Conservation (phyloP, 2,888 invertebrate species). For the Cremastinae sp. region DNA sequence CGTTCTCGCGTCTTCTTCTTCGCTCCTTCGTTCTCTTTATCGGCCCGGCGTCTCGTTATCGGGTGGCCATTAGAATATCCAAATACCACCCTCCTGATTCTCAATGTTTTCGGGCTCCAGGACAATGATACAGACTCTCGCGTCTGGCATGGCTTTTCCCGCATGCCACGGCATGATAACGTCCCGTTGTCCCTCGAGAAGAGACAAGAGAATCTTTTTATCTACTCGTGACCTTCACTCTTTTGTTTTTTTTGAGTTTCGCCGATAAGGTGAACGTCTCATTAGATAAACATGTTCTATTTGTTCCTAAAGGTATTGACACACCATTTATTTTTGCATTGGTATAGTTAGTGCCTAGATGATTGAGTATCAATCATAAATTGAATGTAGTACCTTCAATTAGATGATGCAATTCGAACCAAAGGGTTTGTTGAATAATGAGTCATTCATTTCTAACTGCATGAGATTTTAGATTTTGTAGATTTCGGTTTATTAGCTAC, state of each 20-base stretch:
- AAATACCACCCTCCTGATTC: conserved; percentile 78
- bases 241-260: conserved; percentile 28
- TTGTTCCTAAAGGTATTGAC: too few species aligned
- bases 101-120: conserved; percentile 40
- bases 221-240: not conserved
- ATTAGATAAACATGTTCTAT: too few species aligned
- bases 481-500: too few species aligned
- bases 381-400: too few species aligned
- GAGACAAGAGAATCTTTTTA: conserved; percentile 33
- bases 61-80: conserved; percentile 80
- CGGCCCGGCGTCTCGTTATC: conserved; percentile 79
- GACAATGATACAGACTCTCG: conserved; percentile 12
- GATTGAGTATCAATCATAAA: too few species aligned
- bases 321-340: too few species aligned
- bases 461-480: too few species aligned
- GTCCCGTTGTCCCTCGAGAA: conserved; percentile 58
- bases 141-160: conserved; percentile 37
- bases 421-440: too few species aligned
- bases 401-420: too few species aligned
- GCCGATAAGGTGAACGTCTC: too few species aligned
- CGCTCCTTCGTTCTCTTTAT: conserved; percentile 77
- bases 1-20: conserved; percentile 44
- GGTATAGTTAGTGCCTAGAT: too few species aligned
- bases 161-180: conserved; percentile 70
- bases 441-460: too few species aligned